Evolutionary conservation across 1,140 invertebrate genomes (phyloP).

Genomic region (Muscidifurax raptorellus): DNA sequence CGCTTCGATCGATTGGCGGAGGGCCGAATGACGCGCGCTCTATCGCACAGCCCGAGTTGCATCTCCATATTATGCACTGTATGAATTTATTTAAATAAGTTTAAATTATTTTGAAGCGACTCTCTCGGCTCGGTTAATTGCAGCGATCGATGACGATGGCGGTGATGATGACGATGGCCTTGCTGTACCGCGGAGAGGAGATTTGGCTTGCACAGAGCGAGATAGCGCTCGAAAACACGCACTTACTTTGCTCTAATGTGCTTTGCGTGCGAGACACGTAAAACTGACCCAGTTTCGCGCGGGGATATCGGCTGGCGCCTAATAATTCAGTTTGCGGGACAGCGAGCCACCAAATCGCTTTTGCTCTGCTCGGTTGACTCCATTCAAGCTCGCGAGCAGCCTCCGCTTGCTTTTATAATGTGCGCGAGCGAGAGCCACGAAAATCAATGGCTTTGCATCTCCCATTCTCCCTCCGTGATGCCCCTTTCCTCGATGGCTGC

Average conservation of each 20-base stretch:
- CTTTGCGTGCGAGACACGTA: conserved; percentile 11
- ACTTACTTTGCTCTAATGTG: not conserved
- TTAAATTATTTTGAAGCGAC: too few species aligned
- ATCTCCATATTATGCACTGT: too few species aligned
- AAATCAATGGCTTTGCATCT: conserved; percentile 26
- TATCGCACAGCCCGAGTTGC: not conserved
- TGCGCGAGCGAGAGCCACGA: not conserved
- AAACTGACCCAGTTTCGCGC: conserved; percentile 22
- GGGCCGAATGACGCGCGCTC: not conserved
- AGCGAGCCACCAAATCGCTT: conserved; percentile 27
- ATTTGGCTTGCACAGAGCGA: too few species aligned
- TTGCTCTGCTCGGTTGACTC: conserved; percentile 16
- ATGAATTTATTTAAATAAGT: too few species aligned
- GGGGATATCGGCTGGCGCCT: conserved; percentile 4
- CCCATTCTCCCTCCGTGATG: too few species aligned
- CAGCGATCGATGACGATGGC: too few species aligned
- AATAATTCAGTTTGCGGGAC: conserved; percentile 16
- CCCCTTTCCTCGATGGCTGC: too few species aligned
- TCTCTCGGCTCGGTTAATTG: too few species aligned
- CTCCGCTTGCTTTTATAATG: not conserved
- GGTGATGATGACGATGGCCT: too few species aligned
- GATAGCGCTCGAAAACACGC: conserved; percentile 10
- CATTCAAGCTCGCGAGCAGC: conserved; percentile 33
- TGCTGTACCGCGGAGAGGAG: too few species aligned
- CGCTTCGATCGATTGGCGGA: too few species aligned